Base-by-base conservation (phyloP, 2,888 invertebrate genomes). In the Eupsilia transversa region DNA sequence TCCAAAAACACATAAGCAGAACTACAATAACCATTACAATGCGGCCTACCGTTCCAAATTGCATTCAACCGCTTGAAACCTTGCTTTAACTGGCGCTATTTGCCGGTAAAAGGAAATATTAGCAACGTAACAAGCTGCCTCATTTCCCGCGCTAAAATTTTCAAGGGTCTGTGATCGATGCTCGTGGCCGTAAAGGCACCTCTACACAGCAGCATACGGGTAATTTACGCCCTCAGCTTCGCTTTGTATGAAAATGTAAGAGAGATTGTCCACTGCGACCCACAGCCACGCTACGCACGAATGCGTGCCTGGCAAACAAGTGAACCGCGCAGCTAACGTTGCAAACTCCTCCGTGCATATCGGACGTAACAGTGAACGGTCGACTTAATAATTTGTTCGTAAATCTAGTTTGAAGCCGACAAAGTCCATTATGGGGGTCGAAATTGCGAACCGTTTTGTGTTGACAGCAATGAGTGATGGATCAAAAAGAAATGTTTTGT, bases 101-200 rank as follows among this genome's bases (percentile, higher is more conserved):
- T 74, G 61, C 52, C 35, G 43, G 75, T 82, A 78, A 79, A 72
- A 79, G 80, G 84, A 80, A 86, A 74, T 80, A 82, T 76, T 80
- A 76, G 30, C 74, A 64, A 64, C n/a, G 57, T 72, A 79, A 81
- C 74, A 70, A 71, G 77, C 27, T 67, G 60, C 54, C 56, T 76
- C 61, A 77, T 85, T 82, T 85, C 59, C 73, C 35, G 46, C n/a
- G 30, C 7, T 75, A 65, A 23, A 75, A 77, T 74, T 76, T 84
- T 73, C 65, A 69, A 78, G 74, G 54, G 71, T 60, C 23, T 23
- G 33, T 79, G 77, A 81, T 87, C 72, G 69, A 81, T 81, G 79
- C 49, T 76, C 46, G 38, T 43, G 33, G 64, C 33, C 2, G 41
- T 79, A 72, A 77, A 59, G 27, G 23, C 38, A 23, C 3, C 1